phyloP scores from a whole-genome alignment of 2,888 invertebrate genomes.

The Sinelater perroti region DNA sequence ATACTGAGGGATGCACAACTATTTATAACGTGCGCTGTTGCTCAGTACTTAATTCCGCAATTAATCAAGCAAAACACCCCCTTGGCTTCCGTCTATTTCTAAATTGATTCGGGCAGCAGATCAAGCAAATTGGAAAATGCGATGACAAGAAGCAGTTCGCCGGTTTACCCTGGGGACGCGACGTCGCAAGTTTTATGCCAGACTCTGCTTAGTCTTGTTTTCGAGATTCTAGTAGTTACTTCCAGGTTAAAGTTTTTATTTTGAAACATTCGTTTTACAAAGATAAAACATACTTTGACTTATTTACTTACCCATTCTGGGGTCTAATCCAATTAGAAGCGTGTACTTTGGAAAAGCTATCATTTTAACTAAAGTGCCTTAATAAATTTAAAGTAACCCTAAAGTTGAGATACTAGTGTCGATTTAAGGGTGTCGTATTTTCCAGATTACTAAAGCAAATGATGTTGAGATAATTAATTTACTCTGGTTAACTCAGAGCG shows the following conservation, averaged over 20 bases:
- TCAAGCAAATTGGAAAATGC: conserved; percentile 9
- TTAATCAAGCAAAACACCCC: neutral
- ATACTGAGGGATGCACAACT: conserved; percentile 27
- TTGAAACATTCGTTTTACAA: too few relatives aligned
- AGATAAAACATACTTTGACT: conserved; percentile 5
- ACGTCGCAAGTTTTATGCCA: conserved; percentile 12
- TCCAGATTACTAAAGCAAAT: too few relatives aligned
- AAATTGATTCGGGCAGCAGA: neutral
- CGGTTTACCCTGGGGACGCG: conserved; percentile 6
- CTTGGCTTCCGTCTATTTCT: neutral
- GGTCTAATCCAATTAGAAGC: too few relatives aligned
- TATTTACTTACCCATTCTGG: too few relatives aligned
- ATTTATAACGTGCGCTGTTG: conserved; percentile 27
- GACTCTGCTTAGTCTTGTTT: neutral
- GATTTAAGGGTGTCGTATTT: too few relatives aligned
- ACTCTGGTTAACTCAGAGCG: too few relatives aligned
- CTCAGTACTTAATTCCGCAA: conserved; percentile 10
- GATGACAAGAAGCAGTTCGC: conserved; percentile 11
- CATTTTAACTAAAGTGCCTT: too few relatives aligned
- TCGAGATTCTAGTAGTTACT: conserved; percentile 1
- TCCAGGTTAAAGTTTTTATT: neutral
- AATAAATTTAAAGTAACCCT: too few relatives aligned
- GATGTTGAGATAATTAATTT: too few relatives aligned
- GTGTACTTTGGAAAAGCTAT: too few relatives aligned
- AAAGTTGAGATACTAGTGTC: too few relatives aligned